Evolutionary conservation across 1,140 invertebrate genomes (phyloP).

Genomic region (Meloidogyne chitwoodi): DNA sequence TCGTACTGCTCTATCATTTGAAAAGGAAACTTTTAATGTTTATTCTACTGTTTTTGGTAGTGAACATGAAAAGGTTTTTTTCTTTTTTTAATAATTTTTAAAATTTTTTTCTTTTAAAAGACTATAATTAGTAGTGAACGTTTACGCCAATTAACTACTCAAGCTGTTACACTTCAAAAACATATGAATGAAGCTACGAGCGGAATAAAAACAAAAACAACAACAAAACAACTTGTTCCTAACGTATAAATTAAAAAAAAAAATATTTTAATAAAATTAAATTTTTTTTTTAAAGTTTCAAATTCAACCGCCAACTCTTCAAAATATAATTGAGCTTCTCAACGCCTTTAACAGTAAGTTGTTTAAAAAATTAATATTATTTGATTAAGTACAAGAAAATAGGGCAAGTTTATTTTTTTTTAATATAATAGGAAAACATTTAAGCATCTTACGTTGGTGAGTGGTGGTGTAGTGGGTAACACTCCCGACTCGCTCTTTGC

Average conservation of each 20-base stretch:
- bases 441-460: too few relatives aligned
- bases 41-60: conserved; percentile 29
- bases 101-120: neutral
- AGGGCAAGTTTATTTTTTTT: too few relatives aligned
- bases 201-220: conserved; percentile 8
- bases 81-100: neutral
- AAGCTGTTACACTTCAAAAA: conserved; percentile 33
- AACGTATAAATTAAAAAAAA: too few relatives aligned
- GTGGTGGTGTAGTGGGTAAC: too few relatives aligned
- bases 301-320: conserved; percentile 27
- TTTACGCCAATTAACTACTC: conserved; percentile 33
- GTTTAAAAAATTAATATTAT: neutral
- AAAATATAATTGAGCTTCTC: conserved; percentile 30
- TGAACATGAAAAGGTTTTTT: conserved; percentile 28
- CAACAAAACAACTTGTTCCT: conserved; percentile 1
- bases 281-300: conserved; percentile 4
- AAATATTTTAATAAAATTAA: neutral
- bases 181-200: conserved; percentile 27
- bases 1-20: conserved; percentile 25
- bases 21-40: conserved; percentile 38
- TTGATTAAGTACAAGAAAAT: too few relatives aligned
- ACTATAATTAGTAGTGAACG: conserved; percentile 29
- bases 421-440: too few relatives aligned
- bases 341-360: conserved; percentile 28
- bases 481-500: too few relatives aligned